These are phyloP conservation scores for Nibea albiflora DNA, from an alignment of 2,113 vertebrate species.

Conservation along the genomic window DNA sequence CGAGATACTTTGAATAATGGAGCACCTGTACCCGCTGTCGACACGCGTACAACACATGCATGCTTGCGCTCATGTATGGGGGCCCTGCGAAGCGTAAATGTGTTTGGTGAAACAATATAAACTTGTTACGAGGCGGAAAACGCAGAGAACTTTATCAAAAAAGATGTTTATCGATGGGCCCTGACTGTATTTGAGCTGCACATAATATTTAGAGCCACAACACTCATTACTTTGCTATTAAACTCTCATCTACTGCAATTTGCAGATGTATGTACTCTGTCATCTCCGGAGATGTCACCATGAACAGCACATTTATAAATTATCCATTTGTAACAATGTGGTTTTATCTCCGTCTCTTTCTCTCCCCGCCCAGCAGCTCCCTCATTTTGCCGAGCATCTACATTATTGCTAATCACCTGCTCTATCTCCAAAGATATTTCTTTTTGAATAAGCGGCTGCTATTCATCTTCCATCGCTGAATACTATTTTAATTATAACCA, in stretches of 20 bases:
- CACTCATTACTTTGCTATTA: constrained; percentile 72
- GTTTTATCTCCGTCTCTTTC: constrained; percentile 48
- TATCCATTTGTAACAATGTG: constrained; percentile 66
- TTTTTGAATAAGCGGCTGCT: constrained; percentile 42
- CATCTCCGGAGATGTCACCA: constrained; percentile 59
- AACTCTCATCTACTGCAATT: constrained; percentile 67
- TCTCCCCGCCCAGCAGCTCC: constrained; percentile 23
- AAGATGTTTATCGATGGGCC: constrained; percentile 24
- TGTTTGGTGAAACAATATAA: not conserved
- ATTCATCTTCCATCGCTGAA: constrained; percentile 42
- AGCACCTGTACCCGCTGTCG: constrained; percentile 75
- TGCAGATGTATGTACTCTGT: constrained; percentile 57
- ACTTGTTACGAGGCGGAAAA: not conserved
- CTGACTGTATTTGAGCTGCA: constrained; percentile 31
- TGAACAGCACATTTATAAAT: constrained; percentile 61
- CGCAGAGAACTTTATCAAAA: constrained; percentile 23
- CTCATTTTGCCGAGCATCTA: constrained; percentile 51
- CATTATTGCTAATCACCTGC: constrained; percentile 73
- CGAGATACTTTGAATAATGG: constrained; percentile 82
- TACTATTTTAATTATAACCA: constrained; percentile 47
- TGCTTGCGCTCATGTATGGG: constrained; percentile 36
- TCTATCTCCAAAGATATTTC: constrained; percentile 54
- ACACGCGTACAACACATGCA: constrained; percentile 29
- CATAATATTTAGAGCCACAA: constrained; percentile 46
- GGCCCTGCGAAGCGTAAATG: constrained; percentile 10